Base-by-base conservation (phyloP, 2,888 invertebrate species). In the Himalopsyche tibetana region DNA sequence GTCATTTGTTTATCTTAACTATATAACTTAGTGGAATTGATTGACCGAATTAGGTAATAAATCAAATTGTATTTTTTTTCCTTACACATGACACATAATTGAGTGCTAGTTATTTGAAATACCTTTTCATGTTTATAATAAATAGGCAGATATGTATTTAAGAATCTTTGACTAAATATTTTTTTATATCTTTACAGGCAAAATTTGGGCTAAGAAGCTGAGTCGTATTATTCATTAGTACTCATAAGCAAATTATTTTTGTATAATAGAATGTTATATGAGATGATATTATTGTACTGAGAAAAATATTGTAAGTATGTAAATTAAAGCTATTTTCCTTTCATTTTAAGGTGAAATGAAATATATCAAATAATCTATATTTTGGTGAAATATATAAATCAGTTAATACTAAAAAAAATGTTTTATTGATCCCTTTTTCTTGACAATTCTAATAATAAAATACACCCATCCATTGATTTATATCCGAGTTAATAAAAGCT, bases 121-220 rank as follows among this genome's bases (percentile, higher is more conserved):
- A 51, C 15, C 9, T 11, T 45, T 45, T 45, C 9, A 45, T 45
- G 45, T 40, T 40, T 40, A 40, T 40, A 40, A 45, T 45, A 45
- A 45, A 45, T 45, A 45, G 45, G 45, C 45, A 42, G 28, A 42
- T 45, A 11, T 51, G 12, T 51, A 19, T 28, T 63, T 2, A 63
- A 63, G 36, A 38, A 9, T 40, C 5, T 82, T 28, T n/a, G 56
- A 55, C 12, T 56, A 56, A 82, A 79, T 55, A 51, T 79, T 83
- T 40, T 69, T 79, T 86, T 84, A 6, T 83, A 45, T 86, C 51
- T 84, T 84, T 88, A 45, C 88, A 88, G 88, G 88, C 88, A 88
- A 88, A 82, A 84, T 69, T 86, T 88, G 82, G 84, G 80, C 55
- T 86, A 84, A 36, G 28, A 12, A 38, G 28, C 12, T 74, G 74